Percentiles rank a stretch among this genome's conserved stretches.
Conservation (phyloP, 2,888 invertebrate species). For the Operophtera brumata region DNA sequence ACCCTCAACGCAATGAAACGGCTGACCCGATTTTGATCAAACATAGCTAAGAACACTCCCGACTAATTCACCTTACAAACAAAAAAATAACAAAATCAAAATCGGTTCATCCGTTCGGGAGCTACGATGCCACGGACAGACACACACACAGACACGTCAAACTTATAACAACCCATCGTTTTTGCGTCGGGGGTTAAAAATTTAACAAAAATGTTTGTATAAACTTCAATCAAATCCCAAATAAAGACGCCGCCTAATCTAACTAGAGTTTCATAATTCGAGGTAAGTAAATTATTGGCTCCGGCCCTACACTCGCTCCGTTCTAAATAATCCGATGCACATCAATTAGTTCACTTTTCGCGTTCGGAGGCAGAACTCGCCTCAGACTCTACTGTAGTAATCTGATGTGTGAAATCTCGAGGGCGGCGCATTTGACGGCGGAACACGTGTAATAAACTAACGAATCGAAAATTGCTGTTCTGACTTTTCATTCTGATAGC, state of each 20-base stretch:
- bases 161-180: too few species aligned
- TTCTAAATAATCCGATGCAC: constrained; percentile 22
- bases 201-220: background rate
- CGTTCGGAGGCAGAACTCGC: constrained; percentile 1
- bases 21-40: too few species aligned
- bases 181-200: too few species aligned
- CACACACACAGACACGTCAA: too few species aligned
- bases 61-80: too few species aligned
- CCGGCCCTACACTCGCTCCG: constrained; percentile 8
- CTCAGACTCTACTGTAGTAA: constrained; percentile 27
- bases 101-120: too few species aligned
- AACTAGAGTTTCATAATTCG: background rate
- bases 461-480: constrained; percentile 25
- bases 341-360: constrained; percentile 23
- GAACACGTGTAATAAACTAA: constrained; percentile 23
- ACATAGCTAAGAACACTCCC: too few species aligned
- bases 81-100: too few species aligned
- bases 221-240: background rate
- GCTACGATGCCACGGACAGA: too few species aligned
- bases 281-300: constrained; percentile 12
- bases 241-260: background rate
- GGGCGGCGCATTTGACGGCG: constrained; percentile 30
- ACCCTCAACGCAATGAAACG: too few species aligned
- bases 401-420: constrained; percentile 40
- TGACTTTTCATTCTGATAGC: constrained; percentile 20